Conservation (phyloP, 2,888 invertebrate species). For the Fabriciana adippe region DNA sequence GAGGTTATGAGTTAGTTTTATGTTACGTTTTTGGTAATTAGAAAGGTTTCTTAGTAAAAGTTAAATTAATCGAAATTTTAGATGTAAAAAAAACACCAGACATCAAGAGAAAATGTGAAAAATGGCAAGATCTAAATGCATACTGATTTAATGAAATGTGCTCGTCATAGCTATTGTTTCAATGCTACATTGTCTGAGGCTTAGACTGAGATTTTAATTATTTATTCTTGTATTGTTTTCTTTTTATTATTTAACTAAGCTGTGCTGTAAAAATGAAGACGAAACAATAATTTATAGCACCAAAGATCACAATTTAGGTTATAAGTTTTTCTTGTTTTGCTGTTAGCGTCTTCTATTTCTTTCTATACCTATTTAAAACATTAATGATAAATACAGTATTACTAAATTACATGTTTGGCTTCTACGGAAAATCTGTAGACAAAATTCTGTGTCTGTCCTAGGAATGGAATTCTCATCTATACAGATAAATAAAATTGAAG, state of each 20-base stretch:
- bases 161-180: conserved; percentile 18
- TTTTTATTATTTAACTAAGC: conserved; percentile 9
- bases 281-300: background rate
- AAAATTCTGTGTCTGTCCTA: too few species aligned
- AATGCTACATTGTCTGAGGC: background rate
- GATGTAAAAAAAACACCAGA: background rate
- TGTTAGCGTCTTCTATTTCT: too few species aligned
- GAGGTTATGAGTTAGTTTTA: too few species aligned
- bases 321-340: too few species aligned
- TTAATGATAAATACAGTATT: too few species aligned
- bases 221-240: conserved; percentile 14
- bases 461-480: too few species aligned
- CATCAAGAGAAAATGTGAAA: background rate
- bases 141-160: conserved; percentile 24
- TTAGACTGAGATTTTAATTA: conserved; percentile 25
- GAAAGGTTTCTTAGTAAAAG: background rate
- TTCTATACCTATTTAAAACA: too few species aligned
- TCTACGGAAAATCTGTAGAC: too few species aligned
- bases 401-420: too few species aligned
- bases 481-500: too few species aligned
- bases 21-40: background rate
- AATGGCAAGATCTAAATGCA: conserved; percentile 10
- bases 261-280: conserved; percentile 1
- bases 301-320: background rate
- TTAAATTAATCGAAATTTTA: background rate